Evolutionary conservation across 2,797 vertebrate species (phyloP), one percentile per base, ranked within the genome.

Genomic region (Sebastes itinus): DNA sequence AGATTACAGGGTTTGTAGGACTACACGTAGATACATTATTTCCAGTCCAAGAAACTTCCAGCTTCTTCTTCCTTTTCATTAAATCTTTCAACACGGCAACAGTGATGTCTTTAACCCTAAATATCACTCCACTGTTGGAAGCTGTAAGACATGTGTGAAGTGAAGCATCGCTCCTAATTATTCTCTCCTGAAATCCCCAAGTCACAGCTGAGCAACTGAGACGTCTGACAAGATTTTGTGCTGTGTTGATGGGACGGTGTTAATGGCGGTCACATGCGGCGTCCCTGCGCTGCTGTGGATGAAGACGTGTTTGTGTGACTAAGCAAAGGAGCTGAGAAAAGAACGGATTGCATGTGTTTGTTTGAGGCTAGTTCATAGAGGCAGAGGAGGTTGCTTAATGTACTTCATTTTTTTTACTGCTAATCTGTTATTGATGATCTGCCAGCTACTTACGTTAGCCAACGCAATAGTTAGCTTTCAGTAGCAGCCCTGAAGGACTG

Each of bases 11-110:
- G 28, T 67, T 63, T 62, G 73, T 49, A 27, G 64, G 72, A 33
- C 33, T 52, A 6, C 33, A 49, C 14, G 59, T 55, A 38, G 28
- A 72, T 81, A 28, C 77, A 74, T 77, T 68, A 76, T 28, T 65
- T 81, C 30, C 67, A 67, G 42, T 77, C 32, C 32, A 54, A 13
- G 20, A 67, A 63, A 23, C 33, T 62, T 1, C 22, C 22, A 11
- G 33, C 64, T 55, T 35, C 18, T 14, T 60, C 12, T 64, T 20
- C n/a, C 35, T 72, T 72, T 67, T 61, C 30, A 80, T 77, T 72
- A 28, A 42, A 55, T 76, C 18, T 65, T 69, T 74, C 46, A 77
- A 42, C n/a, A 32, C 2, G 6, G 18, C 27, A 27, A 52, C 9
- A 52, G 35, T 16, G 27, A 68, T 27, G 22, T 70, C 72, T 75